A percentile compares a stretch with the other conserved stretches of the same genome.
These are phyloP conservation scores for Tenualosa thibaudeaui DNA, from an alignment of 2,797 vertebrate species.

Conservation along the genomic window DNA sequence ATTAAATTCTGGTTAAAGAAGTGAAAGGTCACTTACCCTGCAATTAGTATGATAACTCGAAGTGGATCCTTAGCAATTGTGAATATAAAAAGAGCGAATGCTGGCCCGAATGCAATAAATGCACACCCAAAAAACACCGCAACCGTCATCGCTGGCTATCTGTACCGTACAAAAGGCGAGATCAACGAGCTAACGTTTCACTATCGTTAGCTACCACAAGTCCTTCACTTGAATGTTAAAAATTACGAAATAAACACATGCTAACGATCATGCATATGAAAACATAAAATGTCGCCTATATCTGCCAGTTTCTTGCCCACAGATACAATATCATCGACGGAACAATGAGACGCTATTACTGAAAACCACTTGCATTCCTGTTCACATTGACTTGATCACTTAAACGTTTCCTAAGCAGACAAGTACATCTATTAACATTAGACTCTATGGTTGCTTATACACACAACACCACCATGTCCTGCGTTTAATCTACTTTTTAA, in stretches of 20 bases:
- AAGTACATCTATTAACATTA: not conserved
- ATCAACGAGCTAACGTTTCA: not conserved
- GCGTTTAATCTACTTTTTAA: not conserved
- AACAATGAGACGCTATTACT: not conserved
- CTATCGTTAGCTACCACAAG: not conserved
- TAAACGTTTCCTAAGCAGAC: not conserved
- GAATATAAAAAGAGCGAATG: slow-evolving; percentile 71
- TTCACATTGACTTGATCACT: not conserved
- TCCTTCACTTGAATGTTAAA: not conserved
- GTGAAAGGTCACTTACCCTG: slow-evolving; percentile 64
- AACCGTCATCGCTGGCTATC: slow-evolving; percentile 62
- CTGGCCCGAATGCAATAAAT: slow-evolving; percentile 74
- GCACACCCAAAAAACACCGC: slow-evolving; percentile 75
- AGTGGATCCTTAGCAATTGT: slow-evolving; percentile 73
- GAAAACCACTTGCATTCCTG: slow-evolving; percentile 22
- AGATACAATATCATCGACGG: not conserved
- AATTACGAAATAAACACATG: not conserved
- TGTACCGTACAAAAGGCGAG: slow-evolving; percentile 18
- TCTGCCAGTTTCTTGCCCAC: not conserved
- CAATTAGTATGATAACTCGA: slow-evolving; percentile 74
- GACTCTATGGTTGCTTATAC: not conserved
- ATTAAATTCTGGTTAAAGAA: not conserved
- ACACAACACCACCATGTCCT: not conserved
- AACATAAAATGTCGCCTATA: not conserved
- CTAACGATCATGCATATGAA: not conserved